A percentile compares a stretch with the other conserved stretches of the same genome.
Conservation (phyloP, 2,797 vertebrate genomes). For the Spinus pinus region DNA sequence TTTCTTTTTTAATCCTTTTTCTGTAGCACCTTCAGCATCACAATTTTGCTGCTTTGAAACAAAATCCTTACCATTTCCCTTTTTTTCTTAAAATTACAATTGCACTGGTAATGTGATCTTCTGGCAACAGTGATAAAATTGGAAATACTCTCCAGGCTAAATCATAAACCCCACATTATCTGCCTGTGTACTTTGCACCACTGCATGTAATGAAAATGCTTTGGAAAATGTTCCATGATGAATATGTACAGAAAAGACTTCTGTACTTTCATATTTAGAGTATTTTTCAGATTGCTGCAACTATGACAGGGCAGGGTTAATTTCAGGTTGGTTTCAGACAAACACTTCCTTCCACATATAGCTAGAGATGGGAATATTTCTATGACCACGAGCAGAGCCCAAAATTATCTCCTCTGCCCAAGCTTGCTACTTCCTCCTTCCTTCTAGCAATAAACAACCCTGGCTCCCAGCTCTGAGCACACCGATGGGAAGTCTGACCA, state of each 20-base stretch:
- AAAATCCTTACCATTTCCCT: not conserved
- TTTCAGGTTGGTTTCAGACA: not conserved
- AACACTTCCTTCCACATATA: not conserved
- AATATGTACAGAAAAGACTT: not conserved
- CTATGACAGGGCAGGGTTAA: not conserved
- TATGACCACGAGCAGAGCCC: not conserved
- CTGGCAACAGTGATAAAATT: not conserved
- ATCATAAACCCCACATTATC: not conserved
- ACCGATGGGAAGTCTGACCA: not conserved
- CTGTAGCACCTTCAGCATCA: not conserved
- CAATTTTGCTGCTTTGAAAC: not conserved
- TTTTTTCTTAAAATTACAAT: not conserved
- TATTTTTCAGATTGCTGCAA: not conserved
- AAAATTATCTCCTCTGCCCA: not conserved
- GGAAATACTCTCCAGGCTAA: not conserved
- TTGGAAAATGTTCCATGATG: not conserved
- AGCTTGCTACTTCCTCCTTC: not conserved
- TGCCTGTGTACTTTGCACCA: not conserved
- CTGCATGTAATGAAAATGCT: not conserved
- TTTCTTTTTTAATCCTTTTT: not conserved
- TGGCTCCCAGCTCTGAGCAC: not conserved
- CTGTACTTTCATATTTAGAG: not conserved
- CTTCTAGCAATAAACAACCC: conserved; percentile 12
- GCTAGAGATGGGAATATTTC: not conserved
- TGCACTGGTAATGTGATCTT: not conserved